Conservation (phyloP, 2,888 invertebrate species). For the Fragum whitleyi region DNA sequence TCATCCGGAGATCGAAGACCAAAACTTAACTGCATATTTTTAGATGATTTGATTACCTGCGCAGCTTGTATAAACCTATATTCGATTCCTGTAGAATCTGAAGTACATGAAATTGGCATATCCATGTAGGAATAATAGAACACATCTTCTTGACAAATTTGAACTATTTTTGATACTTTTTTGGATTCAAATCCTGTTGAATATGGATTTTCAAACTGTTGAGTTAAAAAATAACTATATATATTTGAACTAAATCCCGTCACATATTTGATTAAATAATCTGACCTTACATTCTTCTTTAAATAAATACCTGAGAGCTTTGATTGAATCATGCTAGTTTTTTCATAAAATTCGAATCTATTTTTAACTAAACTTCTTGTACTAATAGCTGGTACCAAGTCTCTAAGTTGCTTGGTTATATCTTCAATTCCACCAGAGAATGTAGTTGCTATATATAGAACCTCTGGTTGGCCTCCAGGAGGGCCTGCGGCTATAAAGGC, state of each 20-base stretch:
- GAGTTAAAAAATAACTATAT: slow-evolving; percentile 89
- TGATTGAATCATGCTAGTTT: slow-evolving; percentile 67
- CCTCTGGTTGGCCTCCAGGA: slow-evolving; percentile 64
- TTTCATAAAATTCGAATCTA: slow-evolving; percentile 68
- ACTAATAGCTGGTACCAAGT: slow-evolving; percentile 96
- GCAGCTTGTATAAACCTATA: slow-evolving; percentile 98
- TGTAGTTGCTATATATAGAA: slow-evolving; percentile 98
- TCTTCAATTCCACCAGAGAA: slow-evolving; percentile 73
- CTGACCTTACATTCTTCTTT: slow-evolving; percentile 68
- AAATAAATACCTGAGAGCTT: slow-evolving; percentile 71
- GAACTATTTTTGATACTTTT: slow-evolving; percentile 93
- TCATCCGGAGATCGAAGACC: slow-evolving; percentile 66
- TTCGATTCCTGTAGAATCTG: slow-evolving; percentile 64
- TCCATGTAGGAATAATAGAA: slow-evolving; percentile 99
- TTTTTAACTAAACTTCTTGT: slow-evolving; percentile 86
- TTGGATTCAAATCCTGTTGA: slow-evolving; percentile 32
- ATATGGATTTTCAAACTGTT: slow-evolving; percentile 87
- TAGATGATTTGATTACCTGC: slow-evolving; percentile 96
- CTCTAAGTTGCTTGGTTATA: slow-evolving; percentile 69
- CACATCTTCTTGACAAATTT: slow-evolving; percentile 97
- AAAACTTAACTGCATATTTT: slow-evolving; percentile 92
- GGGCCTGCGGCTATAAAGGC: slow-evolving; percentile 95
- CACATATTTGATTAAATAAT: slow-evolving; percentile 77
- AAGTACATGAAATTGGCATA: slow-evolving; percentile 96
- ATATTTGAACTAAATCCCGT: slow-evolving; percentile 79